Evolutionary conservation across 2,888 invertebrate species (phyloP).

Genomic region (Sinopyrophorus schimmeli): DNA sequence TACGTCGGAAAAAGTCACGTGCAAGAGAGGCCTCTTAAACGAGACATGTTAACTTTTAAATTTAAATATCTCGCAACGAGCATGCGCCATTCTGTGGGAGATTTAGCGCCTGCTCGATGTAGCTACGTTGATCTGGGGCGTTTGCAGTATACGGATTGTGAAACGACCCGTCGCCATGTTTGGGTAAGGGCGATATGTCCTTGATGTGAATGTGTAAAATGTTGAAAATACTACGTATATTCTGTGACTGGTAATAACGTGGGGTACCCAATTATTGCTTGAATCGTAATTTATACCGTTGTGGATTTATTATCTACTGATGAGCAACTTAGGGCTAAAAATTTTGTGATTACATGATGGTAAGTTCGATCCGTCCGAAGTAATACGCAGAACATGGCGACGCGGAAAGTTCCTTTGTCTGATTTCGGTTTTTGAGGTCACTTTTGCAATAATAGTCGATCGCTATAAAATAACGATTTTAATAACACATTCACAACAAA

Average conservation of each 20-base stretch:
- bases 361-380: constrained; percentile 58
- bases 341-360: constrained; percentile 71
- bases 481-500: neutral
- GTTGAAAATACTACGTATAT: constrained; percentile 58
- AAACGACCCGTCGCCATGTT: constrained; percentile 60
- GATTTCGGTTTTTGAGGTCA: constrained; percentile 19
- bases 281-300: constrained; percentile 53
- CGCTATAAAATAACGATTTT: neutral
- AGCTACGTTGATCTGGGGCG: constrained; percentile 39
- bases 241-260: constrained; percentile 59
- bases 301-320: constrained; percentile 59
- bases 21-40: no score
- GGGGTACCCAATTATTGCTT: constrained; percentile 59
- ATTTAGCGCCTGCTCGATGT: constrained; percentile 38
- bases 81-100: constrained; percentile 17
- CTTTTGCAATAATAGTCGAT: constrained; percentile 12
- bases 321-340: constrained; percentile 61
- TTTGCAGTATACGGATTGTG: constrained; percentile 45
- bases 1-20: no score
- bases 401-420: constrained; percentile 29
- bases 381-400: constrained; percentile 59
- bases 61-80: constrained; percentile 8
- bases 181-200: constrained; percentile 55
- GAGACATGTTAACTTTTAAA: constrained; percentile 37
- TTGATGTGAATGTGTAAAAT: constrained; percentile 56